These are phyloP conservation scores for Aphidius colemani DNA, from an alignment of 2,888 invertebrate species.

Conservation along the genomic window DNA sequence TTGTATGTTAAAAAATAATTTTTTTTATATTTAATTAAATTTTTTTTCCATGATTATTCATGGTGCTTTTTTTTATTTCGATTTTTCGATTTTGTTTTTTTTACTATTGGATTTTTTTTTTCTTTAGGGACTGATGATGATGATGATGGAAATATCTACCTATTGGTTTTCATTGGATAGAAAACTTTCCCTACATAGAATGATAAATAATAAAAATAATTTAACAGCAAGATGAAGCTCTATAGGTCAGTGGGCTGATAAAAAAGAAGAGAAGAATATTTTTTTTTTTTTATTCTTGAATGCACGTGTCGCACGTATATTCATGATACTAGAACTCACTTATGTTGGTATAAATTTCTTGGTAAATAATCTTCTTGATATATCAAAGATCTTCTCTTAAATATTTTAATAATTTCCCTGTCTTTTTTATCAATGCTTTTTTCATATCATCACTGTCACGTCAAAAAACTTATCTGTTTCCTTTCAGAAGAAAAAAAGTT, in stretches of 20 bases:
- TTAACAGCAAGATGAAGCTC: background rate
- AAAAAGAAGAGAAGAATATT: slow-evolving; percentile 9
- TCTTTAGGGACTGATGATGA: too few relatives aligned
- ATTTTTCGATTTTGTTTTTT: too few relatives aligned
- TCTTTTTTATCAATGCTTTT: too few relatives aligned
- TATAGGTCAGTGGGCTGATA: slow-evolving; percentile 22
- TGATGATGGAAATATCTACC: background rate
- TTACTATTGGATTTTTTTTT: too few relatives aligned
- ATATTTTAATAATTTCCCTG: background rate
- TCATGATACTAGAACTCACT: slow-evolving; percentile 17
- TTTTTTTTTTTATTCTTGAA: slow-evolving; percentile 16
- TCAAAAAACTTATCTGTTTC: too few relatives aligned
- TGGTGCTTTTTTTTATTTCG: too few relatives aligned
- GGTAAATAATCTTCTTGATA: slow-evolving; percentile 22
- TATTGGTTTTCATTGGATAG: background rate
- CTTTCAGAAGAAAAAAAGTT: too few relatives aligned
- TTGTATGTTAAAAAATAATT: too few relatives aligned
- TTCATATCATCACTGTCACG: too few relatives aligned
- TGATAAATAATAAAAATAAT: background rate
- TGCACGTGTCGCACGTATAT: slow-evolving; percentile 22
- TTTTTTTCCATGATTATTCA: too few relatives aligned
- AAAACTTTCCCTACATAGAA: slow-evolving; percentile 5
- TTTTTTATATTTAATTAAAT: too few relatives aligned
- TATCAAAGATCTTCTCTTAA: slow-evolving; percentile 19
- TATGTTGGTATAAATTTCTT: slow-evolving; percentile 2